Evolutionary conservation across 1,140 invertebrate genomes (phyloP), one percentile per base, ranked within the genome.

Genomic region (Amphibalanus amphitrite): DNA sequence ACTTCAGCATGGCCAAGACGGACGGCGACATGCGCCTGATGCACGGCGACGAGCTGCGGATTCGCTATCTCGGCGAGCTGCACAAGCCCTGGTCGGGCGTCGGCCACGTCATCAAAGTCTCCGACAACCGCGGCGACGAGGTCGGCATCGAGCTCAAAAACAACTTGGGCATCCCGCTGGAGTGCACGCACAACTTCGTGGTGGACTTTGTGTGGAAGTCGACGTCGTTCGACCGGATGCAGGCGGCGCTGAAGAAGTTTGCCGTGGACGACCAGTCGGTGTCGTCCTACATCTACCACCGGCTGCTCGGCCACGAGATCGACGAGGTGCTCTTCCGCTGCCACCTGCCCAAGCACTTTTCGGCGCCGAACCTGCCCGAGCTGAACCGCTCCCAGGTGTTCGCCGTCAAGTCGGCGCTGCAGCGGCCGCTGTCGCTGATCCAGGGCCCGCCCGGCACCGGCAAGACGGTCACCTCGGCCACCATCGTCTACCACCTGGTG

Each of bases 181-280:
- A 96, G 73, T 95, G 92, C 78, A 91, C 89, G 28, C 91, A 91
- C 69, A 97, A 97, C 80, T 99, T 98, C 82, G 92, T 95, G 0
- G 93, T 99, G 20, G 97, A 99, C 82, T 99, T 98, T 82, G 97
- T 99, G 28, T 99, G 97, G 97, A 99, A 99, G 79, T 95, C 95
- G 71, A 99, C 96, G 0, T 95, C 93, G 67, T 99, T 99, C 81
- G 95, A 99, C 80, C 88, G 65, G 75, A 99, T 99, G 97, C 93
- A 97, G 77, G 84, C 91, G 29, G 95, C 97, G 0, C 81, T 99
- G 29, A 87, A 91, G 67, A 95, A 93, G 79, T 98, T 99, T 82
- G 95, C 96, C 25, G 90, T 97, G 15, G 95, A 98, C 78, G 94
- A 98, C 75, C 87, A 88, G 4, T 97, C 93, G 0, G 97, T 99